A percentile compares a stretch with the other conserved stretches of the same genome.
These are phyloP conservation scores for Dermochelys coriacea DNA, from an alignment of 2,797 vertebrate genomes.

Conservation along the genomic window DNA sequence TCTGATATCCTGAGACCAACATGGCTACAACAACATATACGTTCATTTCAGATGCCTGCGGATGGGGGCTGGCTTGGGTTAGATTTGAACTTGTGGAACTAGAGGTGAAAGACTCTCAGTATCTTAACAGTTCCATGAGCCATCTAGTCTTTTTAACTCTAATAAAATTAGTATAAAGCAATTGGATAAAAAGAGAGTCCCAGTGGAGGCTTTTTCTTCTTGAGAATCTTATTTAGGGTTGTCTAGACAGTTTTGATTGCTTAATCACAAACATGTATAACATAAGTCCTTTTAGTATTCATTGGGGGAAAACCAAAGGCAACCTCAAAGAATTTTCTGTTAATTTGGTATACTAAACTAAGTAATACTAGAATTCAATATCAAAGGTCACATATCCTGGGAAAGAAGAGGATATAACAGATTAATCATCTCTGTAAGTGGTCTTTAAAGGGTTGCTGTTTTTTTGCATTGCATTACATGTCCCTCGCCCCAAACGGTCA, in stretches of 20 bases:
- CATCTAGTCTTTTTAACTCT: not conserved
- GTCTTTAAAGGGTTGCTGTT: not conserved
- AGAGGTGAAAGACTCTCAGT: not conserved
- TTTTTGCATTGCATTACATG: not conserved
- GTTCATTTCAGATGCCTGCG: not conserved
- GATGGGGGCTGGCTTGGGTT: not conserved
- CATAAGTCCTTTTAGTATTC: constrained; percentile 19
- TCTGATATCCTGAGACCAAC: not conserved
- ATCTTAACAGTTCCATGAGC: not conserved
- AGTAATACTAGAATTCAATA: not conserved
- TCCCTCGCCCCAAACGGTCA: not conserved
- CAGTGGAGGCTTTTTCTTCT: not conserved
- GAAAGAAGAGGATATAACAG: not conserved
- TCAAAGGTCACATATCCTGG: not conserved
- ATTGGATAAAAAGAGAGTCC: not conserved
- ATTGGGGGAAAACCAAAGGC: constrained; percentile 31
- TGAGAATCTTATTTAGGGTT: constrained; percentile 2
- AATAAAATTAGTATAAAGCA: not conserved
- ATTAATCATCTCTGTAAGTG: constrained; percentile 16
- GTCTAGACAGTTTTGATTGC: constrained; percentile 25
- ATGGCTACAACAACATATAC: not conserved
- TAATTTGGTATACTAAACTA: constrained; percentile 20
- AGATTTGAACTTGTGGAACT: not conserved
- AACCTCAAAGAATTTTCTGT: constrained; percentile 46
- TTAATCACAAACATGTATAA: constrained; percentile 31